A percentile compares a stretch with the other conserved stretches of the same genome.
Conservation (phyloP, 2,888 invertebrate species). For the Zhengitettix transpicula region DNA sequence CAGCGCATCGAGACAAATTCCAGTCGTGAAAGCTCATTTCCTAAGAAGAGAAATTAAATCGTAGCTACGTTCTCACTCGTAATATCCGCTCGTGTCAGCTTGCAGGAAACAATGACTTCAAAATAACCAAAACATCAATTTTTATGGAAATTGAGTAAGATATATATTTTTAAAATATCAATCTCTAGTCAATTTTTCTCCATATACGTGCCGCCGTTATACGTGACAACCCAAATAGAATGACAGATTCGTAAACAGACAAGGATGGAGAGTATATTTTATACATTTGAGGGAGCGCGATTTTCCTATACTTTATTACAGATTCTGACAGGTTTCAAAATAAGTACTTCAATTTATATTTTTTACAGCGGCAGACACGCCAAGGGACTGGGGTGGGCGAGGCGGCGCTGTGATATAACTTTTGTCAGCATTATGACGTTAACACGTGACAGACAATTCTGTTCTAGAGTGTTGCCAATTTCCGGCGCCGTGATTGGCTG, state of each 20-base stretch:
- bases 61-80: not conserved
- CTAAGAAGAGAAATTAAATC: not conserved
- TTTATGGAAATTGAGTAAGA: not conserved
- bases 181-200: not conserved
- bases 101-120: not conserved
- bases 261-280: not conserved
- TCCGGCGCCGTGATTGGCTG: constrained; percentile 9
- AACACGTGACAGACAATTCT: constrained; percentile 8
- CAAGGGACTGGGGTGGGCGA: not conserved
- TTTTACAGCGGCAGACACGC: not conserved
- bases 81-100: not conserved
- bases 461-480: constrained; percentile 9
- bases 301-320: not conserved
- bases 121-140: not conserved
- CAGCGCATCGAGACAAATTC: not conserved
- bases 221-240: not conserved
- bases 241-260: not conserved
- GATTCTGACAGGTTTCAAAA: not conserved
- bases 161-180: not conserved
- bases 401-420: not conserved
- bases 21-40: not conserved
- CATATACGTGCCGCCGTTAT: not conserved
- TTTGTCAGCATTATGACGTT: constrained; percentile 1
- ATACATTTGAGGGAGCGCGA: not conserved
- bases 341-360: not conserved